Conservation (phyloP, 2,113 vertebrate species). For the Etia nguti region DNA sequence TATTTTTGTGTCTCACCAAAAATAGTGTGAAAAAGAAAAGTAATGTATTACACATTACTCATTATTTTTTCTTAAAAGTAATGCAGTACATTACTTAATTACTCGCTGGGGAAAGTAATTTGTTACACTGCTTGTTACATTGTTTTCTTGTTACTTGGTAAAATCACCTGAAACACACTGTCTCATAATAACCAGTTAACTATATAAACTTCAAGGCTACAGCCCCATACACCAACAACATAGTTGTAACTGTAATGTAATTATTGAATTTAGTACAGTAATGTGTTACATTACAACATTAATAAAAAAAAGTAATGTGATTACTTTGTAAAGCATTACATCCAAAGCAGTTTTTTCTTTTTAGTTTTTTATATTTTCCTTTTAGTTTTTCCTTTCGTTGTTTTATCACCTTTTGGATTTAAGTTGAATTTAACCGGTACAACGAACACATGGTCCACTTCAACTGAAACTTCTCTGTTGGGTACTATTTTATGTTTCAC, state of each 20-base stretch:
- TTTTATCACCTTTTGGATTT: background rate
- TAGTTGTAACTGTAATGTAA: background rate
- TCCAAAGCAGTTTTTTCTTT: background rate
- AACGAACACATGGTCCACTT: background rate
- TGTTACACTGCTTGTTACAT: background rate
- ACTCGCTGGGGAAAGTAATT: background rate
- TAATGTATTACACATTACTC: background rate
- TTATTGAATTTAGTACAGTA: background rate
- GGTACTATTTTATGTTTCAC: background rate
- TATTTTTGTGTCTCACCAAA: background rate
- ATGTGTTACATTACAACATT: background rate
- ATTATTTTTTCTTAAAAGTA: background rate
- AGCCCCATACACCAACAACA: background rate
- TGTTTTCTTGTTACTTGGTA: background rate
- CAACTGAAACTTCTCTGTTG: background rate
- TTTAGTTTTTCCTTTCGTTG: background rate
- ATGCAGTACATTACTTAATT: background rate
- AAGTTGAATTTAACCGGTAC: background rate
- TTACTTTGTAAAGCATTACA: background rate
- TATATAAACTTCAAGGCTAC: background rate
- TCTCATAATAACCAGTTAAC: background rate
- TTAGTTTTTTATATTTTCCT: too few species aligned
- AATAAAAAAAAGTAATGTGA: background rate
- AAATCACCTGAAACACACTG: background rate
- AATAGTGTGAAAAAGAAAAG: background rate